These are phyloP conservation scores for Orthonevra nobilis DNA, from an alignment of 2,888 invertebrate genomes.

Conservation along the genomic window DNA sequence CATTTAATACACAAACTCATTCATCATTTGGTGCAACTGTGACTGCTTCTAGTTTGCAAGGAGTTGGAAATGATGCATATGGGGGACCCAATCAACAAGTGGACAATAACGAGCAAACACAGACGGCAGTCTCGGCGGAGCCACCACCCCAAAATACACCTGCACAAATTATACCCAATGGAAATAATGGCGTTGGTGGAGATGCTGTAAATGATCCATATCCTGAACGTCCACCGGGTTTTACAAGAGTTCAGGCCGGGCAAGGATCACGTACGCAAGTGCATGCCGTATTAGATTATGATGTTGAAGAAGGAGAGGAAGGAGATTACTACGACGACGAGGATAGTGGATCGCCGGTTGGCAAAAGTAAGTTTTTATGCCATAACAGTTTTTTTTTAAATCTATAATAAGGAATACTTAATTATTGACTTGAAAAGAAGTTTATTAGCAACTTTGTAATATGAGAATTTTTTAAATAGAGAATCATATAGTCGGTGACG, in stretches of 20 bases:
- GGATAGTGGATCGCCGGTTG: conserved; percentile 72
- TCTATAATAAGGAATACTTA: no score
- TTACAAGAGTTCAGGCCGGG: conserved; percentile 84
- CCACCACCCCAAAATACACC: conserved; percentile 17
- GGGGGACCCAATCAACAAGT: conserved; percentile 43
- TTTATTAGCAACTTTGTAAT: no score
- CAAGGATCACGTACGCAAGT: conserved; percentile 81
- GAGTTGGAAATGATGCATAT: conserved; percentile 63
- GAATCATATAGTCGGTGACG: no score
- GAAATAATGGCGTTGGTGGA: conserved; percentile 7
- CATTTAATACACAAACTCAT: conserved; percentile 73
- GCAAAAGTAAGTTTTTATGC: conserved; percentile 73
- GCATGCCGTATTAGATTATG: conserved; percentile 80
- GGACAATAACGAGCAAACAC: conserved; percentile 26
- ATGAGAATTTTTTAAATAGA: no score
- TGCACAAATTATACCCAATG: conserved; percentile 22
- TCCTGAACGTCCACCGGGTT: conserved; percentile 83
- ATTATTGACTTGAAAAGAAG: no score
- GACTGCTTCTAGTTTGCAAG: conserved; percentile 58
- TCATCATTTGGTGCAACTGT: conserved; percentile 62
- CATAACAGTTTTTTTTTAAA: no score
- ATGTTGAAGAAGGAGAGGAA: conserved; percentile 79
- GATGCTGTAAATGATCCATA: conserved; percentile 74
- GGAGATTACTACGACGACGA: conserved; percentile 77
- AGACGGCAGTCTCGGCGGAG: conserved; percentile 20